Evolutionary conservation across 2,888 invertebrate genomes (phyloP).

Genomic region (Agonopterix arenella): DNA sequence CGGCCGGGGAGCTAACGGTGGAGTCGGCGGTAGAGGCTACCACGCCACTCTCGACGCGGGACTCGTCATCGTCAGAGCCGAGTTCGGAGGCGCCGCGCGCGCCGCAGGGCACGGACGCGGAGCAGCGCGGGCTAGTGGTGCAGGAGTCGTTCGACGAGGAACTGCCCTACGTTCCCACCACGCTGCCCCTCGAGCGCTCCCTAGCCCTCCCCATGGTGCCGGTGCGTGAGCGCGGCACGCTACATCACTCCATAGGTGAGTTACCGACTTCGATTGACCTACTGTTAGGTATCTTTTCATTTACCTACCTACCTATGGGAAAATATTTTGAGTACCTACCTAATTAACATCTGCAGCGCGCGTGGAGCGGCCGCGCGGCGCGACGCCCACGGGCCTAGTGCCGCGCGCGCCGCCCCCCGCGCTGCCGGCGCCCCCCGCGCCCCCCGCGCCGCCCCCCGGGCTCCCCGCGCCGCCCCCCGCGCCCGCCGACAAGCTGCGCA

Average conservation of each 20-base stretch:
- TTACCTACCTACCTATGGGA: no score
- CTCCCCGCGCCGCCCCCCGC: slow-evolving; percentile 19
- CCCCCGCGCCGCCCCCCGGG: slow-evolving; percentile 16
- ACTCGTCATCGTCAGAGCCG: slow-evolving; percentile 85
- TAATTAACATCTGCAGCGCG: slow-evolving; percentile 36
- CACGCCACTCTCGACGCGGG: slow-evolving; percentile 25
- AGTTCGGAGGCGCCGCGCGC: slow-evolving; percentile 79
- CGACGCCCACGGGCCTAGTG: slow-evolving; percentile 77
- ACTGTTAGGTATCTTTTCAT: background rate
- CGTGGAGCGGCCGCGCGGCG: slow-evolving; percentile 78
- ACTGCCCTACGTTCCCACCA: slow-evolving; percentile 93
- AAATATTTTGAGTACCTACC: no score
- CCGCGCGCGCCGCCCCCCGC: slow-evolving; percentile 13
- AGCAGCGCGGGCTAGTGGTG: slow-evolving; percentile 82
- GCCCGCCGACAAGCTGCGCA: slow-evolving; percentile 50
- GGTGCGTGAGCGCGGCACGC: slow-evolving; percentile 69
- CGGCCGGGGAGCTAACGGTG: slow-evolving; percentile 12
- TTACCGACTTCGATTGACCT: background rate
- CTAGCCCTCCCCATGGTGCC: slow-evolving; percentile 89
- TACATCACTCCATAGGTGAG: slow-evolving; percentile 16
- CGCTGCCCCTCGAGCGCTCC: slow-evolving; percentile 89
- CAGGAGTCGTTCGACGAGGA: slow-evolving; percentile 92
- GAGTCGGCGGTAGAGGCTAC: slow-evolving; percentile 13
- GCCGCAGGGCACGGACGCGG: slow-evolving; percentile 79
- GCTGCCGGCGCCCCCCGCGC: slow-evolving; percentile 3